Percentiles rank a stretch among this genome's conserved stretches.
Evolutionary conservation across 2,113 vertebrate genomes (phyloP).

Genomic region (Panthera uncia): DNA sequence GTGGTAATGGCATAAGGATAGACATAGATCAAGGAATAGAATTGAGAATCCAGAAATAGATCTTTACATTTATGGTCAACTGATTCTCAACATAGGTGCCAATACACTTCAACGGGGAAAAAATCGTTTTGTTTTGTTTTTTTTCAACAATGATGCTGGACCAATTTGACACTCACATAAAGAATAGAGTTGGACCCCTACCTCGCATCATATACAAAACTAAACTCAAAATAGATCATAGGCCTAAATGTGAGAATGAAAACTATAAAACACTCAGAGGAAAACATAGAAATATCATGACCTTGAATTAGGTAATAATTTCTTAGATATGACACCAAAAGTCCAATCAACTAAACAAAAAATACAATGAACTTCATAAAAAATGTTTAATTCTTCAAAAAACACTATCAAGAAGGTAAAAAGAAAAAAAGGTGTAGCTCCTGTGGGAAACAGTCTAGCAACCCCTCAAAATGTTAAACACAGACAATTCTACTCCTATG

Average conservation of each 20-base stretch:
- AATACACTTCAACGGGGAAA: background rate
- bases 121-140: background rate
- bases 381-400: background rate
- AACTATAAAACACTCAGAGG: constrained; percentile 3
- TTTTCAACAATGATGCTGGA: background rate
- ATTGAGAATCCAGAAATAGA: background rate
- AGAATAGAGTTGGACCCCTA: background rate
- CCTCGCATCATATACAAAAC: background rate
- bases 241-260: background rate
- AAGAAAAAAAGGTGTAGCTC: background rate
- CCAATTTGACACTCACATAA: background rate
- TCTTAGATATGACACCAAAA: background rate
- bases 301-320: background rate
- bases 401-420: background rate
- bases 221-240: constrained; percentile 9
- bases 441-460: background rate
- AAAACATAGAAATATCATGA: background rate
- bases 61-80: constrained; percentile 3
- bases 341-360: background rate
- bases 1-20: background rate
- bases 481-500: background rate
- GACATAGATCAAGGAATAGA: background rate
- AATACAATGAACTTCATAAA: background rate
- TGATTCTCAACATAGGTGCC: background rate
- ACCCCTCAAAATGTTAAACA: background rate